Conservation (phyloP, 37 sponge, comb jelly and placozoan species). For the Spongilla lacustris region DNA sequence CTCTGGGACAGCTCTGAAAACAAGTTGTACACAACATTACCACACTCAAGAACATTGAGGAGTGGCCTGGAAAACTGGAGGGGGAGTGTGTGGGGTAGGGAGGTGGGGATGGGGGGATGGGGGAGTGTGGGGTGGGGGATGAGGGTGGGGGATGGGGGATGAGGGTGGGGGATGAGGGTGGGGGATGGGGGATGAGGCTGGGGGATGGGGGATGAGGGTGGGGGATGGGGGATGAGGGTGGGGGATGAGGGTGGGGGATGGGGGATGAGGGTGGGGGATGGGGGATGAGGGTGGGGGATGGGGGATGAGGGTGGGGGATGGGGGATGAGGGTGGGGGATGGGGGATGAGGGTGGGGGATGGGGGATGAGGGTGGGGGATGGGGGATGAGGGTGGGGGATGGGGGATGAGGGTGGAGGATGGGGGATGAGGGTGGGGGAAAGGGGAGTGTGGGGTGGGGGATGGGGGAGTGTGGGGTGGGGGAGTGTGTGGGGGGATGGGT, state of each 20-base stretch:
- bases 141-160: slow-evolving; percentile 8
- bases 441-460: slow-evolving; percentile 5
- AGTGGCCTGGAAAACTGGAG: no score
- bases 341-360: not conserved
- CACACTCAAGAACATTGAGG: no score
- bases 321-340: slow-evolving; percentile 1
- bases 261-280: slow-evolving; percentile 1
- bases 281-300: not conserved
- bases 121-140: not conserved
- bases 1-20: slow-evolving; percentile 40
- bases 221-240: slow-evolving; percentile 10
- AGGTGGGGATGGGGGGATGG: slow-evolving; percentile 7
- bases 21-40: no score
- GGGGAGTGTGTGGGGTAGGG: no score
- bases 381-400: slow-evolving; percentile 1
- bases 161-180: no score
- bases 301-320: no score
- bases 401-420: slow-evolving; percentile 8
- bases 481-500: slow-evolving; percentile 2
- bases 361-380: no score
- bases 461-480: no score
- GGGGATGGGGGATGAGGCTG: slow-evolving; percentile 3
- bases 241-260: no score
- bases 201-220: no score
- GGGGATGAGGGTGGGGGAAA: no score